phyloP scores from a whole-genome alignment of 2,797 vertebrate species.

The Sandelia bainsii region DNA sequence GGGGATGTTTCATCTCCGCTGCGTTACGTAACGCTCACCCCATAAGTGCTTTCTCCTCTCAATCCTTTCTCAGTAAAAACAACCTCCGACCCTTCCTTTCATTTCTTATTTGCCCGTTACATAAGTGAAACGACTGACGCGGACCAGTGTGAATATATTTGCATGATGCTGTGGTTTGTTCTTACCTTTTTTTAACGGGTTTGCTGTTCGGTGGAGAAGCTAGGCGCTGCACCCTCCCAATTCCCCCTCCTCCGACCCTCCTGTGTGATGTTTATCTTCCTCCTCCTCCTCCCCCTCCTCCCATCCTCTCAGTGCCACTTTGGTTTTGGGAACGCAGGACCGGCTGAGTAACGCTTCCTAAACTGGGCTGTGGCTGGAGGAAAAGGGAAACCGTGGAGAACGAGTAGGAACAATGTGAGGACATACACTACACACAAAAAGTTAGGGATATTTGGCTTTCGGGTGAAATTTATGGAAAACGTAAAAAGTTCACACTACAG shows the following conservation, averaged over 20 bases:
- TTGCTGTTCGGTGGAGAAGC: conserved; percentile 54
- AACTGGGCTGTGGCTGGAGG: conserved; percentile 69
- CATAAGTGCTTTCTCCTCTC: conserved; percentile 70
- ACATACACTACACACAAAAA: too few species aligned
- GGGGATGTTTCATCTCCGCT: not conserved
- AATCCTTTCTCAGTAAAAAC: conserved; percentile 23
- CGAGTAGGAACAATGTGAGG: conserved; percentile 27
- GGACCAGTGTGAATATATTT: conserved; percentile 37
- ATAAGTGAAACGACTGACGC: conserved; percentile 51
- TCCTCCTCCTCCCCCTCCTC: conserved; percentile 50
- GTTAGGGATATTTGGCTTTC: too few species aligned
- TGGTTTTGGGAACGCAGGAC: conserved; percentile 27
- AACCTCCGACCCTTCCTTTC: conserved; percentile 19
- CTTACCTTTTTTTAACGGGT: conserved; percentile 79
- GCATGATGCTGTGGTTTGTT: conserved; percentile 33
- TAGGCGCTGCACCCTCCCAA: conserved; percentile 71
- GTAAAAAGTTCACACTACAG: too few species aligned
- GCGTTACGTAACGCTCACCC: conserved; percentile 85
- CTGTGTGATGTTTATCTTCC: conserved; percentile 72
- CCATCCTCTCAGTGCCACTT: conserved; percentile 49
- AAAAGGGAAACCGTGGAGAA: conserved; percentile 30
- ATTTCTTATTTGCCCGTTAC: conserved; percentile 40
- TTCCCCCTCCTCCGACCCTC: conserved; percentile 59
- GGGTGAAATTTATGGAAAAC: too few species aligned
- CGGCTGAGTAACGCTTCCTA: conserved; percentile 76